Conservation (phyloP, 2,888 invertebrate genomes). For the Rhagium mordax region DNA sequence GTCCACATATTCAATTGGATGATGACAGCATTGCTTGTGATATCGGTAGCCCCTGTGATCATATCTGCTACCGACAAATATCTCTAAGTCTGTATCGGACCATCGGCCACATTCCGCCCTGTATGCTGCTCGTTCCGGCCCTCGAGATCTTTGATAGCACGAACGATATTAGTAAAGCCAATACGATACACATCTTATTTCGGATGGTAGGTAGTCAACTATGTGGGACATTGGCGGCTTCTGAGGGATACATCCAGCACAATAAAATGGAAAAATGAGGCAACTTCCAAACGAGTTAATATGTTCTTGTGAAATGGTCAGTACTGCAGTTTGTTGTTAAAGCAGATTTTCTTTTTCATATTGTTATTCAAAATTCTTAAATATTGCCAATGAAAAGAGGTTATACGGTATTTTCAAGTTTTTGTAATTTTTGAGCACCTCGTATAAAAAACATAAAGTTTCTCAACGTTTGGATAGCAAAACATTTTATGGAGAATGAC, state of each 20-base stretch:
- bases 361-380: too few species aligned
- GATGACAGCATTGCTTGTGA: slow-evolving; percentile 48
- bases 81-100: slow-evolving; percentile 27
- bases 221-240: background rate
- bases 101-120: slow-evolving; percentile 37
- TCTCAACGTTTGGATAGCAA: too few species aligned
- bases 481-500: too few species aligned
- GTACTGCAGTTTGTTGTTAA: too few species aligned
- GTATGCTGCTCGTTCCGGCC: slow-evolving; percentile 25
- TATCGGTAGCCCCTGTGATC: slow-evolving; percentile 50
- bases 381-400: too few species aligned
- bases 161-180: slow-evolving; percentile 31
- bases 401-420: too few species aligned
- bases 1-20: slow-evolving; percentile 43
- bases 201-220: background rate
- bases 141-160: slow-evolving; percentile 33
- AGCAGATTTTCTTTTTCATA: too few species aligned
- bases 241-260: background rate
- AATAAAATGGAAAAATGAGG: background rate
- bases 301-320: too few species aligned
- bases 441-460: too few species aligned
- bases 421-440: too few species aligned
- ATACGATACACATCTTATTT: slow-evolving; percentile 16
- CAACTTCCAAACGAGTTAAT: too few species aligned
- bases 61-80: slow-evolving; percentile 49